Conservation (phyloP, 2,888 invertebrate species). For the Balanococcus diminutus region DNA sequence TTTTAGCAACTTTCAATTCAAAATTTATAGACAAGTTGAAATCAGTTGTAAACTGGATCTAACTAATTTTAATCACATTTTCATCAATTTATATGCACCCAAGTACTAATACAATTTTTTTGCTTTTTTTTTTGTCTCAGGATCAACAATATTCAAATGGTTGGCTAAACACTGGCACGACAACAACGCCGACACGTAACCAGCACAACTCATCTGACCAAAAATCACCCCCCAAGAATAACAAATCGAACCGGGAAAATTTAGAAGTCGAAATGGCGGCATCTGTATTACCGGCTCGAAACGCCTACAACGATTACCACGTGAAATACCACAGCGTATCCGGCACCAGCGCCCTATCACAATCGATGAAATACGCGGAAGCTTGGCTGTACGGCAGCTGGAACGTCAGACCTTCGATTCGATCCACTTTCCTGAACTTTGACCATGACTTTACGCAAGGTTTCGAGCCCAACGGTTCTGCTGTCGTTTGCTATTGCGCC, state of each 20-base stretch:
- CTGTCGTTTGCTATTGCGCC: conserved; percentile 56
- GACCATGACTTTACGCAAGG: conserved; percentile 63
- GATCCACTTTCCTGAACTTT: conserved; percentile 29
- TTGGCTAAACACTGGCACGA: neutral
- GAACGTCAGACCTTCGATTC: conserved; percentile 36
- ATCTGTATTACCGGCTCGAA: conserved; percentile 44
- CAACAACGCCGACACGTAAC: neutral
- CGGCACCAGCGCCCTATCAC: conserved; percentile 75
- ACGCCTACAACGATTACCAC: conserved; percentile 56
- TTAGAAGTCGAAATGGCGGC: conserved; percentile 47
- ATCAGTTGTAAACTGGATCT: no score
- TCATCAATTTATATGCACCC: no score
- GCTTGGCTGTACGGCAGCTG: conserved; percentile 80
- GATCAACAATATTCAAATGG: conserved; percentile 34
- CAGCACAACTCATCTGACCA: neutral
- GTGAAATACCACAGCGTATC: conserved; percentile 62
- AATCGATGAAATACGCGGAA: conserved; percentile 84
- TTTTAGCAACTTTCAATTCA: no score
- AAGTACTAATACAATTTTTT: neutral
- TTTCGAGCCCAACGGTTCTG: conserved; percentile 4
- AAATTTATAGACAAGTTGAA: no score
- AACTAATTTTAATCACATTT: no score
- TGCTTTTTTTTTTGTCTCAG: conserved; percentile 15
- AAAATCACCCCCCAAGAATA: neutral
- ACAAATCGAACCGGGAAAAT: conserved; percentile 29